Base-by-base conservation (phyloP, 2,797 vertebrate genomes). In the Enteromius treurensis region DNA sequence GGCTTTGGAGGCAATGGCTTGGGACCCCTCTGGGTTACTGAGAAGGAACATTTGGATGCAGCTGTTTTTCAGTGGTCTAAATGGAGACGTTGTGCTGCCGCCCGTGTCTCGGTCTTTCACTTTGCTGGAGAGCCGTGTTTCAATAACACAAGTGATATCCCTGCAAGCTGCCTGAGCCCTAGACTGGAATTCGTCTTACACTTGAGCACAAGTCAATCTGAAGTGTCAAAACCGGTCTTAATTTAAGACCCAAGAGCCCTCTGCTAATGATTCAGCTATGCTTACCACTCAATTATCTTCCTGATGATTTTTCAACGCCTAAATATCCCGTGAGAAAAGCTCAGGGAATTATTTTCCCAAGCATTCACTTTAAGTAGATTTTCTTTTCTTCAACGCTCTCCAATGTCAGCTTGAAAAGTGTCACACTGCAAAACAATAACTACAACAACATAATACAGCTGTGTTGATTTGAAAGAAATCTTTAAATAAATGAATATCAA, bases 241-340 rank as follows among this genome's bases (percentile, higher is more conserved):
- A 92, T 93, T 92, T 90, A 92, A 92, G 90, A 84, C 92, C 90
- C 92, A 69, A 85, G 91, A 90, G 90, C 62, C 89, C 87, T 78
- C 77, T 79, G 88, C 87, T 88, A 86, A 91, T 90, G 85, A 90
- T 87, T 87, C 86, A 86, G 77, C 89, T 91, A 87, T 91, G 90
- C 90, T 93, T 92, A 92, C 90, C 91, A 91, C 93, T 92, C 91
- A 92, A 90, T 94, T 92, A 93, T 90, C 90, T 90, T 88, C 86
- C 86, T 88, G 89, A 89, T 87, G 90, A 37, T 62, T 80, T 90
- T 90, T 89, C 79, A 0, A 58, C 88, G 77, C 34, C 79, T 85
- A 87, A 91, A 91, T 86, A 77, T 84, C 85, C 83, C 84, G 79
- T 78, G 86, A 92, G 91, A 90, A 90, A 86, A 91, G 75, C 87